These are phyloP conservation scores for Struthio camelus DNA, from an alignment of 2,113 vertebrate genomes.

Conservation along the genomic window DNA sequence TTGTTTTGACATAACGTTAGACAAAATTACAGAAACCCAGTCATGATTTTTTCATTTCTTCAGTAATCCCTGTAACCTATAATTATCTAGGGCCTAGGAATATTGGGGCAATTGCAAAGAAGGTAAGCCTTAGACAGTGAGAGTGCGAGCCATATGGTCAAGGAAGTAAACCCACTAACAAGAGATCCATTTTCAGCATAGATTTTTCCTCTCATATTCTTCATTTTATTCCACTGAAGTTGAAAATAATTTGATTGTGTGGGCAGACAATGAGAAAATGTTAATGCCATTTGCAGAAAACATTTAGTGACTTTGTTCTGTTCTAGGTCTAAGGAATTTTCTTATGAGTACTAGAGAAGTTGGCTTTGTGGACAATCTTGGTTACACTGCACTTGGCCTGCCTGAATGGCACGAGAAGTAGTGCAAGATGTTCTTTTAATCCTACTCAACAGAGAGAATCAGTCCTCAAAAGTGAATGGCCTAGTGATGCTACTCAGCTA, in stretches of 20 bases:
- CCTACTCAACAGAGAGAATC: background rate
- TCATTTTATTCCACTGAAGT: background rate
- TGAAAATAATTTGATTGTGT: background rate
- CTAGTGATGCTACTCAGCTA: background rate
- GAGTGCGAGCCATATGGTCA: background rate
- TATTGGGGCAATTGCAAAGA: background rate
- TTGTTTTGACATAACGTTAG: background rate
- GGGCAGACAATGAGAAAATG: rapidly evolving
- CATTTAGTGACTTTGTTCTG: background rate
- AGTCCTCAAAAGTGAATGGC: background rate
- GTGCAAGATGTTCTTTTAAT: background rate
- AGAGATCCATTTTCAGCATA: background rate
- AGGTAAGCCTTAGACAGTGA: background rate
- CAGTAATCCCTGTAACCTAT: background rate
- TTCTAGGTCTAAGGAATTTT: background rate
- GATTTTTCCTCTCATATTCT: background rate
- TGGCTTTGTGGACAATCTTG: background rate
- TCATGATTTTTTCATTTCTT: background rate
- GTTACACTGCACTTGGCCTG: background rate
- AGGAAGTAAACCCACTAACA: background rate
- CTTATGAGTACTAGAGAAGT: background rate
- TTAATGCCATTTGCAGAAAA: background rate
- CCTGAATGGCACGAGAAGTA: background rate
- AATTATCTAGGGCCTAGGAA: background rate
- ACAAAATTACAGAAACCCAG: background rate